A percentile compares a stretch with the other conserved stretches of the same genome.
Conservation (phyloP, 2,888 invertebrate species). For the Malthinus seriepunctatus region DNA sequence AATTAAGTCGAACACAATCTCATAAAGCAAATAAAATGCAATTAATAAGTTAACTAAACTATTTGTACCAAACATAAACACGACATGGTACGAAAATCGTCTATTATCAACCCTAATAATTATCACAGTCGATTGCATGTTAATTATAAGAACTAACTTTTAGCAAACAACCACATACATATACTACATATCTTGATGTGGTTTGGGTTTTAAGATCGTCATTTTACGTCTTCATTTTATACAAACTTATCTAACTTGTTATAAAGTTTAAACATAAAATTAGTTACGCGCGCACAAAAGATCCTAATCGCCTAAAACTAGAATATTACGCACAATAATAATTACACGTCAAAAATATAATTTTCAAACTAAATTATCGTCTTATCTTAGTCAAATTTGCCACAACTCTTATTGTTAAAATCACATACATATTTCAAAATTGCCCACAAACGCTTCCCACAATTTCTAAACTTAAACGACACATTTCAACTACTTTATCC, state of each 20-base stretch:
- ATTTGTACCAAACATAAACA: constrained; percentile 28
- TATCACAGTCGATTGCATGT: constrained; percentile 33
- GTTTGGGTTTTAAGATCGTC: constrained; percentile 1
- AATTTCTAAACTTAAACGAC: too few species aligned
- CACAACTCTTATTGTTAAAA: too few species aligned
- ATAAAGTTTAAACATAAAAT: constrained; percentile 6
- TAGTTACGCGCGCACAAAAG: not conserved
- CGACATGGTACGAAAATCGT: constrained; percentile 35
- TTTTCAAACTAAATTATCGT: too few species aligned
- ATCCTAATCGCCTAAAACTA: constrained; percentile 1
- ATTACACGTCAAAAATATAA: too few species aligned
- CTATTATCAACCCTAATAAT: constrained; percentile 30
- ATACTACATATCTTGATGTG: constrained; percentile 2
- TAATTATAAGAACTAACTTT: constrained; percentile 27
- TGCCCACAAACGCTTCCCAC: too few species aligned
- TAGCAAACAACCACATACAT: not conserved
- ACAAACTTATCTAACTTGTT: constrained; percentile 2
- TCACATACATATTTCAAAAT: too few species aligned
- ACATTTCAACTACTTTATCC: too few species aligned
- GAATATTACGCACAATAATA: not conserved
- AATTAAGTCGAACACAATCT: not conserved
- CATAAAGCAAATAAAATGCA: constrained; percentile 32
- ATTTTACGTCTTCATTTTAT: constrained; percentile 3
- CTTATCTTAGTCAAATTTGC: too few species aligned
- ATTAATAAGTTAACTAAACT: constrained; percentile 33